Conservation (phyloP, 1,140 invertebrate species). For the Drosophila gunungcola region DNA sequence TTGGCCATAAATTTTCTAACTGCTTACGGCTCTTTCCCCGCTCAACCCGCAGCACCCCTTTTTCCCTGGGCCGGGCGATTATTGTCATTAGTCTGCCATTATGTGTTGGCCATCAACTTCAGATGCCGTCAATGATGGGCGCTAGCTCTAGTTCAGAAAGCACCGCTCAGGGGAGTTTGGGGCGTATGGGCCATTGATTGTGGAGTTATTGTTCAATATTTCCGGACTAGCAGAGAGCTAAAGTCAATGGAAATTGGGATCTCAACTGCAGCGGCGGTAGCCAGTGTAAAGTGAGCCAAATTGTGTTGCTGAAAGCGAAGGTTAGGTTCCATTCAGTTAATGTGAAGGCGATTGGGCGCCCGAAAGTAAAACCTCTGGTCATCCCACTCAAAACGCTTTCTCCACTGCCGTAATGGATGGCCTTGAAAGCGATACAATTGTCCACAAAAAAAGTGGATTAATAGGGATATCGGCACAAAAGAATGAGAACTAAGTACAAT, state of each 20-base stretch:
- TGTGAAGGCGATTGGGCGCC: conserved; percentile 5
- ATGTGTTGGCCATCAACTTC: conserved; percentile 83
- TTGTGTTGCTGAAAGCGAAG: neutral
- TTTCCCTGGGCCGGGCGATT: conserved; percentile 66
- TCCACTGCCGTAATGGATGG: neutral
- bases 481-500: no score
- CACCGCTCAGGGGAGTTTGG: conserved; percentile 2
- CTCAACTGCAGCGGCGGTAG: conserved; percentile 14
- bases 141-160: conserved; percentile 30
- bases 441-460: neutral
- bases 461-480: no score
- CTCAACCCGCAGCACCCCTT: neutral
- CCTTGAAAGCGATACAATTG: conserved; percentile 9
- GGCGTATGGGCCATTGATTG: conserved; percentile 42
- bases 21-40: conserved; percentile 41
- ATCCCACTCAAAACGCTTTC: neutral
- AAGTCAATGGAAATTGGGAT: conserved; percentile 38
- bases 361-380: neutral
- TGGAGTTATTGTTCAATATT: conserved; percentile 60
- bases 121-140: conserved; percentile 76
- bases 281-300: conserved; percentile 36
- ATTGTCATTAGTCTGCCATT: conserved; percentile 83
- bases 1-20: conserved; percentile 77
- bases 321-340: conserved; percentile 23
- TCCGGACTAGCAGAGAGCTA: conserved; percentile 19